Evolutionary conservation across 2,113 vertebrate species (phyloP).

Genomic region (Chloebia gouldiae): DNA sequence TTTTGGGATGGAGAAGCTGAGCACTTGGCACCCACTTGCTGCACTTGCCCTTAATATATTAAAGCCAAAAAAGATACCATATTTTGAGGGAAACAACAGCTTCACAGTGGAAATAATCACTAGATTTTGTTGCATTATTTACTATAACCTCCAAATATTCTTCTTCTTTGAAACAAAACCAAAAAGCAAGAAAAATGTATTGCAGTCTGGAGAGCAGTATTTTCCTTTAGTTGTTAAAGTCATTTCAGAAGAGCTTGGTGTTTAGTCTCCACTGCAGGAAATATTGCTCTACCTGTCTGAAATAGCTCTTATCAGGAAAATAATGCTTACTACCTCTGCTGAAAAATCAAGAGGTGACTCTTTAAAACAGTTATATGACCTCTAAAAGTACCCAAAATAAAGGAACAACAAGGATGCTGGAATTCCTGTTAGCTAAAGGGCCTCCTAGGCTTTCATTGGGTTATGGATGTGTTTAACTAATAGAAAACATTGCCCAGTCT

Average conservation of each 20-base stretch:
- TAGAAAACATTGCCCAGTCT: constrained; percentile 33
- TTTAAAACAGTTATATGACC: constrained; percentile 5
- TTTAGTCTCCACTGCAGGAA: constrained; percentile 16
- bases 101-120: background rate
- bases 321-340: background rate
- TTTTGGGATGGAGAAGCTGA: background rate
- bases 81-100: background rate
- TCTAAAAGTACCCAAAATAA: constrained; percentile 33
- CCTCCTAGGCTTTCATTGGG: constrained; percentile 54
- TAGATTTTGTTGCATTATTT: background rate
- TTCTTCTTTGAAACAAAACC: background rate
- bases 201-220: background rate
- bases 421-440: constrained; percentile 12
- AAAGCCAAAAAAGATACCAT: background rate
- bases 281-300: constrained; percentile 17
- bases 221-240: constrained; percentile 35
- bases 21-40: background rate
- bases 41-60: background rate
- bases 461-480: constrained; percentile 54
- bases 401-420: constrained; percentile 12
- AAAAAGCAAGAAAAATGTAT: background rate
- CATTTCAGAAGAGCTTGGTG: background rate
- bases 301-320: constrained; percentile 13
- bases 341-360: constrained; percentile 33
- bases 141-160: background rate